Evolutionary conservation across 2,113 vertebrate genomes (phyloP).

Genomic region (Brienomyrus longianalis): DNA sequence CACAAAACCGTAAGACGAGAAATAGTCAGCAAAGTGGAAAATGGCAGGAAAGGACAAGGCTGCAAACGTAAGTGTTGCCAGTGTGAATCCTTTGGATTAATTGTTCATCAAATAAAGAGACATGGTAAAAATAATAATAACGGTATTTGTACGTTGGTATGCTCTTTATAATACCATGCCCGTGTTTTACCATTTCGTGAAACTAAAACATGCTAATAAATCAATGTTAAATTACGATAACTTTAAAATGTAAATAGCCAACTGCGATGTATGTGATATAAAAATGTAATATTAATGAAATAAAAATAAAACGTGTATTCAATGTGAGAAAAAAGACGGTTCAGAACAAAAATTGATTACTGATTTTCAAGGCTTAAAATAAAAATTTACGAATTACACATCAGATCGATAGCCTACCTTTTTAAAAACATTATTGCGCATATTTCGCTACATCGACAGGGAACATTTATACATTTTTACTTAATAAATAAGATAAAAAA

Average conservation of each 20-base stretch:
- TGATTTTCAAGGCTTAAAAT: neutral
- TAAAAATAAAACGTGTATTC: neutral
- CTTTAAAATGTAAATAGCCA: neutral
- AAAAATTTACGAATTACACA: neutral
- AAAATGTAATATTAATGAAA: neutral
- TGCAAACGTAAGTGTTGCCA: slow-evolving; percentile 27
- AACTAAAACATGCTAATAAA: neutral
- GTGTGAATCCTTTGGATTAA: neutral
- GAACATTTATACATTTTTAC: neutral
- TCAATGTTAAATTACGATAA: neutral
- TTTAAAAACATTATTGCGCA: neutral
- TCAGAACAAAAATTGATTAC: neutral
- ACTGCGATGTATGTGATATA: neutral
- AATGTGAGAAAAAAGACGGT: neutral
- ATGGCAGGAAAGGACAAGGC: slow-evolving; percentile 35
- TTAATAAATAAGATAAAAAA: neutral
- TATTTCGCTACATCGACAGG: neutral
- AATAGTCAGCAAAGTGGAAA: slow-evolving; percentile 4
- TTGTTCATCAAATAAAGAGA: neutral
- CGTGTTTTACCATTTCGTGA: neutral
- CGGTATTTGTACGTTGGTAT: neutral
- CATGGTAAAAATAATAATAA: neutral
- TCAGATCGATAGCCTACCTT: neutral
- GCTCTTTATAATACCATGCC: neutral
- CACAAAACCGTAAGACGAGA: slow-evolving; percentile 12